Conservation (phyloP, 2,888 invertebrate species). For the Euphydryas editha region DNA sequence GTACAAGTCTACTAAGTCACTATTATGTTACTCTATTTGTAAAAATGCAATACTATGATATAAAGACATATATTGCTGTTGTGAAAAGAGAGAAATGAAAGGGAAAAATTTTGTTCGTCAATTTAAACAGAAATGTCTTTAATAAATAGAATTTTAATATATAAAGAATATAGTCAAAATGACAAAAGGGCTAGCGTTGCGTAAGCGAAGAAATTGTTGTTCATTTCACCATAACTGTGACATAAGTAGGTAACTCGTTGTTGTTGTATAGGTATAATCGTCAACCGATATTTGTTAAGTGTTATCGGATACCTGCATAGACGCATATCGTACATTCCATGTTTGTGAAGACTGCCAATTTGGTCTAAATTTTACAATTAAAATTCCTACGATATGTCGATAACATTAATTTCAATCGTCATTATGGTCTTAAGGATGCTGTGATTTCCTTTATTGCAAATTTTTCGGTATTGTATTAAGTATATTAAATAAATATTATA, state of each 20-base stretch:
- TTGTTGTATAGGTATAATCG: conserved; percentile 79
- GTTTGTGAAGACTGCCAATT: conserved; percentile 83
- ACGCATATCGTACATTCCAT: conserved; percentile 84
- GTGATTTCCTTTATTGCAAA: conserved; percentile 83
- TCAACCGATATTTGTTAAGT: conserved; percentile 78
- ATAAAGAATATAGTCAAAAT: conserved; percentile 2
- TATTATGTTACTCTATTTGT: background rate
- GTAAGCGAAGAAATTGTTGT: conserved; percentile 59
- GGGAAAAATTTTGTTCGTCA: conserved; percentile 19
- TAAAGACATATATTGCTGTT: conserved; percentile 20
- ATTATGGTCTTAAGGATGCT: conserved; percentile 83
- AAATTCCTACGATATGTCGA: conserved; percentile 80
- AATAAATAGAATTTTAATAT: conserved; percentile 20
- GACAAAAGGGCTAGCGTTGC: conserved; percentile 32
- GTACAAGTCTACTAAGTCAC: background rate
- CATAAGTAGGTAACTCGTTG: conserved; percentile 74
- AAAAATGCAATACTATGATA: conserved; percentile 1
- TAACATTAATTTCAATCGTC: conserved; percentile 80
- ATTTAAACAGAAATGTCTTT: conserved; percentile 15
- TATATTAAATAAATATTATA: conserved; percentile 63
- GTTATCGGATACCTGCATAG: conserved; percentile 82
- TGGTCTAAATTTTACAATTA: conserved; percentile 83
- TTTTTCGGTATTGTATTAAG: conserved; percentile 73
- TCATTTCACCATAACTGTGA: conserved; percentile 65
- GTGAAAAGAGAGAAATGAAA: conserved; percentile 31